Conservation (phyloP, 2,797 vertebrate genomes). For the Pachyuromys duprasi region DNA sequence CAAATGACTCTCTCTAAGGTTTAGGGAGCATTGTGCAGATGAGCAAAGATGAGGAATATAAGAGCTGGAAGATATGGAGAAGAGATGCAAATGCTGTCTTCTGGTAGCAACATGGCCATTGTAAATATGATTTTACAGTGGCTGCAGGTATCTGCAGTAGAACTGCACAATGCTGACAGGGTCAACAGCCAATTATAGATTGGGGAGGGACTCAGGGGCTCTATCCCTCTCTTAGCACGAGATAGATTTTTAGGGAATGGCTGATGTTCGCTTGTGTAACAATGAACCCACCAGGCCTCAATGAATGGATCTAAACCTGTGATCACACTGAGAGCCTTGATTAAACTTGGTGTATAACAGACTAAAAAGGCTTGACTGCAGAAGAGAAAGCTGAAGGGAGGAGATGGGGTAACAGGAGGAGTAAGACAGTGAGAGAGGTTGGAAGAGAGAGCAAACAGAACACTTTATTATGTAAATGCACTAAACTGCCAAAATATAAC, state of each 20-base stretch:
- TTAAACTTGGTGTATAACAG: background rate
- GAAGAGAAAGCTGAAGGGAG: background rate
- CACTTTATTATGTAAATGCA: background rate
- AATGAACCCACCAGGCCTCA: background rate
- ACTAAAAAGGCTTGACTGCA: background rate
- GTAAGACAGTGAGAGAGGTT: background rate
- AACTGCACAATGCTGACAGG: background rate
- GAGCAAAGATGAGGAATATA: background rate
- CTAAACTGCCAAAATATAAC: background rate
- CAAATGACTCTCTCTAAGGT: background rate
- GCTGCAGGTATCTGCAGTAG: too few species aligned
- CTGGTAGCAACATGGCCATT: background rate
- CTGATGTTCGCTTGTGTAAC: background rate
- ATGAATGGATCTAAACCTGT: background rate
- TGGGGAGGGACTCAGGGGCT: too few species aligned
- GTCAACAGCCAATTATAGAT: background rate
- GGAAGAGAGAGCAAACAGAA: background rate
- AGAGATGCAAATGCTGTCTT: background rate
- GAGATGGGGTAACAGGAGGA: background rate
- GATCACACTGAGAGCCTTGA: too few species aligned
- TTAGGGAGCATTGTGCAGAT: background rate
- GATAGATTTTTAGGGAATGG: background rate
- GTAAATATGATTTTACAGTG: background rate
- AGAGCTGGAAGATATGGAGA: background rate
- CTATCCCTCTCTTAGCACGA: background rate